phyloP scores from a whole-genome alignment of 2,113 vertebrate genomes.

The Ploceus nigricollis region DNA sequence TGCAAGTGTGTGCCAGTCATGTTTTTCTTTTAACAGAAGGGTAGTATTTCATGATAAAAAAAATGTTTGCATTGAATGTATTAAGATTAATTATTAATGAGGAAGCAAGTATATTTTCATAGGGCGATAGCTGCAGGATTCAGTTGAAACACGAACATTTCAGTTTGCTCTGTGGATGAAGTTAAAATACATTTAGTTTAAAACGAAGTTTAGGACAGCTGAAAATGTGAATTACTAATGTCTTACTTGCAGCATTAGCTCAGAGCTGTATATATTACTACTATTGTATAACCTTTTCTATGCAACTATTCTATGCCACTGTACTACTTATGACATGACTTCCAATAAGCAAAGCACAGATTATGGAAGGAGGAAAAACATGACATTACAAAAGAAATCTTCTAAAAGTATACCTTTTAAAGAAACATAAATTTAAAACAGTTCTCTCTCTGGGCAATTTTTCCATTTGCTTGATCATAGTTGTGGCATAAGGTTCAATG shows the following conservation, averaged over 20 bases:
- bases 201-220: constrained; percentile 57
- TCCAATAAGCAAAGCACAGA: background rate
- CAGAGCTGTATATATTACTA: background rate
- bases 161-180: constrained; percentile 65
- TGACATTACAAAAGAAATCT: background rate
- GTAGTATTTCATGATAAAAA: constrained; percentile 46
- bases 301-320: background rate
- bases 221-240: background rate
- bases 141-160: constrained; percentile 38
- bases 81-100: constrained; percentile 79
- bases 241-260: background rate
- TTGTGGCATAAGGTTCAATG: background rate
- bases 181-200: constrained; percentile 29
- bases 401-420: background rate
- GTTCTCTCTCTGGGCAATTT: background rate
- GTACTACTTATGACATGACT: background rate
- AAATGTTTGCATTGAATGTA: constrained; percentile 64
- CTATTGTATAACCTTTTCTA: background rate
- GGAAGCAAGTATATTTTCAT: constrained; percentile 65
- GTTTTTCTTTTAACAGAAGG: constrained; percentile 74
- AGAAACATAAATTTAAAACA: background rate
- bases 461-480: background rate
- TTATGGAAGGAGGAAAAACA: background rate
- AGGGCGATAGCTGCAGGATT: constrained; percentile 55
- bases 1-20: background rate